Conservation (phyloP, 2,113 vertebrate species). For the Cervus canadensis region DNA sequence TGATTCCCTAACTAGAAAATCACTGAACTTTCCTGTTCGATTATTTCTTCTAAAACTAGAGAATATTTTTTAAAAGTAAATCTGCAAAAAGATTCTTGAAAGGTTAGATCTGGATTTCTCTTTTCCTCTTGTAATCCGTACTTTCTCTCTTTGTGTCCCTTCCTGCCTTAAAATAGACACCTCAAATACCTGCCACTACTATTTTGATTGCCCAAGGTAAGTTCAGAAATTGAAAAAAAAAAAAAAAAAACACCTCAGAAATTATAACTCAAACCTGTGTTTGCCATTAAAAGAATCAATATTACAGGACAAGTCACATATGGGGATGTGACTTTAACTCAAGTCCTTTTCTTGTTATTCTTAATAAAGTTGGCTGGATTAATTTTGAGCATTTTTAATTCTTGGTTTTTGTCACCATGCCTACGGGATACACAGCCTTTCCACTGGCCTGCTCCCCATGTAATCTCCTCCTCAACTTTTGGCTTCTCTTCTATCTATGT, state of each 20-base stretch:
- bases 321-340: not conserved
- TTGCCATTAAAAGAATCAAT: not conserved
- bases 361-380: not conserved
- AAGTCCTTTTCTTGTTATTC: not conserved
- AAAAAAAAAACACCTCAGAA: not conserved
- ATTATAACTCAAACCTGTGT: not conserved
- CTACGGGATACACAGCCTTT: not conserved
- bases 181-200: not conserved
- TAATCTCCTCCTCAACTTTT: not conserved
- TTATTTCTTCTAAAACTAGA: not conserved
- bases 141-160: not conserved
- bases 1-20: not conserved
- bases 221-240: not conserved
- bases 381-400: not conserved
- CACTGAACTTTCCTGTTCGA: not conserved
- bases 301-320: not conserved
- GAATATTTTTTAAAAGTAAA: not conserved
- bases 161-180: not conserved
- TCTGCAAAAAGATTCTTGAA: not conserved
- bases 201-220: not conserved
- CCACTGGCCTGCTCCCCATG: not conserved
- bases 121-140: not conserved
- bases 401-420: not conserved
- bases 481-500: not conserved
- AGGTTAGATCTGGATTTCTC: not conserved